Conservation (phyloP, 1,140 invertebrate species). For the Drosophila lini region DNA sequence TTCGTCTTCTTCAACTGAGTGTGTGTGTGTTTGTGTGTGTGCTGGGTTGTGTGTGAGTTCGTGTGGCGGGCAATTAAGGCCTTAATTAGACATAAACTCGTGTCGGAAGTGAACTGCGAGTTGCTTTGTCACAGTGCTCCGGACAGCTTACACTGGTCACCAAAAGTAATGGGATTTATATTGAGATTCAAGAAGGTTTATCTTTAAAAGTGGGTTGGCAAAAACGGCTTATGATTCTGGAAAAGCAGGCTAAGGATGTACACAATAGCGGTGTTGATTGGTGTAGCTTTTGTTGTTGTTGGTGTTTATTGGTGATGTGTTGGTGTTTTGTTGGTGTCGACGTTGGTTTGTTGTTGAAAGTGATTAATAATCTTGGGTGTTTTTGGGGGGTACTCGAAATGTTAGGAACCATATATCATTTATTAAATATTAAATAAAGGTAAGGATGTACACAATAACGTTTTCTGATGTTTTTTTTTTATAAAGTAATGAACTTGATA, state of each 20-base stretch:
- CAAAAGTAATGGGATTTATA: neutral
- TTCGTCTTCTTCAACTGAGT: neutral
- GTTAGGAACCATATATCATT: neutral
- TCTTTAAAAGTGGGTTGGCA: neutral
- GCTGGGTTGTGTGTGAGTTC: constrained; percentile 2
- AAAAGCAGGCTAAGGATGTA: neutral
- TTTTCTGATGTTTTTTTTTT: no score
- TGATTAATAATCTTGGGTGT: constrained; percentile 7
- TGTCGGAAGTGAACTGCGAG: constrained; percentile 51
- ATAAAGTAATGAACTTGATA: neutral
- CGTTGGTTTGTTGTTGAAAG: neutral
- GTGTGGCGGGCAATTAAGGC: constrained; percentile 45
- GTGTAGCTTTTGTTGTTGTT: constrained; percentile 1
- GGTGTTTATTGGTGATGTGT: neutral
- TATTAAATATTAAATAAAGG: neutral
- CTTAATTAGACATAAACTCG: constrained; percentile 49
- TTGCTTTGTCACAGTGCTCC: constrained; percentile 31
- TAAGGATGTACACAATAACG: neutral
- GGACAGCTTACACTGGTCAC: constrained; percentile 25
- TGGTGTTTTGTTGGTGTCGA: neutral
- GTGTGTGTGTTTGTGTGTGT: constrained; percentile 1
- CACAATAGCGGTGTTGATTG: neutral
- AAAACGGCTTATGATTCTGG: no score
- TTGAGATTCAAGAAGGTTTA: neutral
- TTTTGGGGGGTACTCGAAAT: neutral